Conservation (phyloP, 2,113 vertebrate species). For the Trogon surrucura region DNA sequence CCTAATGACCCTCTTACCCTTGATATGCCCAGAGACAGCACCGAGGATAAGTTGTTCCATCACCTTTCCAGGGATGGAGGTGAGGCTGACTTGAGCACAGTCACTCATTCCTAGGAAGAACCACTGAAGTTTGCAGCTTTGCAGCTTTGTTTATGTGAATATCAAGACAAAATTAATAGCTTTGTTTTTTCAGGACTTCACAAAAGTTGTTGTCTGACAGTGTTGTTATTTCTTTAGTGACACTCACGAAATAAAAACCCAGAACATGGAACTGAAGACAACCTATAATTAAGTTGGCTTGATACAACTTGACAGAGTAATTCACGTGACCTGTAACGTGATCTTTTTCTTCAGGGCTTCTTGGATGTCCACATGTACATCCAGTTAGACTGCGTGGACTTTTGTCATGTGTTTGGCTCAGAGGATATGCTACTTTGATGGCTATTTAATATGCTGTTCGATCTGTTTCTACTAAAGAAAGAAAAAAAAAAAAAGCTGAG, state of each 20-base stretch:
- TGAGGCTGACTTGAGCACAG: not conserved
- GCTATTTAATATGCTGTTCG: not conserved
- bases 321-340: rapidly evolving
- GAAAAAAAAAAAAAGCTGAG: not conserved
- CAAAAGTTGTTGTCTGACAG: not conserved
- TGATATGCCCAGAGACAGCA: too few species aligned
- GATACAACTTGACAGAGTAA: not conserved
- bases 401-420: not conserved
- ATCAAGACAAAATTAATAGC: not conserved
- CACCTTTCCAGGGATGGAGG: too few species aligned
- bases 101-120: not conserved
- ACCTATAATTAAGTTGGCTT: not conserved
- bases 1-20: too few species aligned
- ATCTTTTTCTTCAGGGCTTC: not conserved
- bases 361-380: not conserved
- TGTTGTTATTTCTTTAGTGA: not conserved
- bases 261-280: not conserved
- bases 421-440: not conserved
- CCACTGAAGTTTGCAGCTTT: not conserved
- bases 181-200: not conserved
- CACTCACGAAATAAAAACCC: not conserved
- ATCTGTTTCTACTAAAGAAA: not conserved
- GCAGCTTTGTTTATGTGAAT: not conserved
- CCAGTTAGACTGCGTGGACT: not conserved
- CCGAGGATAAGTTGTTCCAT: too few species aligned